Conservation (phyloP, 2,797 vertebrate species). For the Sebastes cheni region DNA sequence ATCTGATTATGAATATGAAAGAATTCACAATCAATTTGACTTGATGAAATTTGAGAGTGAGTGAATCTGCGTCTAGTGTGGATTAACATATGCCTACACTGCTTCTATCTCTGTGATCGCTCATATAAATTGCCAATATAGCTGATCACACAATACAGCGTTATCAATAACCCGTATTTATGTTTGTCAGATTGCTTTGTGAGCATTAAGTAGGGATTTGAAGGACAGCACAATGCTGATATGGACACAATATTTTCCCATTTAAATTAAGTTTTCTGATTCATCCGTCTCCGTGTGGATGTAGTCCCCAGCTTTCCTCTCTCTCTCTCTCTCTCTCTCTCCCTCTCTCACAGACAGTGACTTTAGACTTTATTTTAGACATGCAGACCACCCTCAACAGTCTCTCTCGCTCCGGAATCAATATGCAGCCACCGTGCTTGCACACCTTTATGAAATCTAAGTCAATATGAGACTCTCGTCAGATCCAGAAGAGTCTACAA, state of each 20-base stretch:
- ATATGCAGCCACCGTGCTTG: not conserved
- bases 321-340: not conserved
- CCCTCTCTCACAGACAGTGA: not conserved
- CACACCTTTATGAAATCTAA: conserved; percentile 17
- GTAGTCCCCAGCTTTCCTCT: not conserved
- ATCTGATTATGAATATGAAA: not conserved
- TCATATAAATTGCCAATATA: not conserved
- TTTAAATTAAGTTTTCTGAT: not conserved
- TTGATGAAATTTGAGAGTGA: not conserved
- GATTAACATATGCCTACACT: not conserved
- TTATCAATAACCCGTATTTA: not conserved
- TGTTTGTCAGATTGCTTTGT: not conserved
- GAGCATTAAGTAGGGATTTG: not conserved
- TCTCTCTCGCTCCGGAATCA: conserved; percentile 1
- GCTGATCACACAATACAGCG: not conserved
- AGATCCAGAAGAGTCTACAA: conserved; percentile 3
- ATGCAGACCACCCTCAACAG: not conserved
- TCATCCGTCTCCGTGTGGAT: not conserved
- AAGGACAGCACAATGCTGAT: not conserved
- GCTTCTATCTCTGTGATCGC: not conserved
- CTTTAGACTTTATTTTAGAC: not conserved
- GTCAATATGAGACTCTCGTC: conserved; percentile 19
- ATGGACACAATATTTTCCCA: not conserved
- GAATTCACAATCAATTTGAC: not conserved
- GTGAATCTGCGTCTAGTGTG: not conserved